phyloP scores from a whole-genome alignment of 2,113 vertebrate genomes.

The Tringa solitaria region DNA sequence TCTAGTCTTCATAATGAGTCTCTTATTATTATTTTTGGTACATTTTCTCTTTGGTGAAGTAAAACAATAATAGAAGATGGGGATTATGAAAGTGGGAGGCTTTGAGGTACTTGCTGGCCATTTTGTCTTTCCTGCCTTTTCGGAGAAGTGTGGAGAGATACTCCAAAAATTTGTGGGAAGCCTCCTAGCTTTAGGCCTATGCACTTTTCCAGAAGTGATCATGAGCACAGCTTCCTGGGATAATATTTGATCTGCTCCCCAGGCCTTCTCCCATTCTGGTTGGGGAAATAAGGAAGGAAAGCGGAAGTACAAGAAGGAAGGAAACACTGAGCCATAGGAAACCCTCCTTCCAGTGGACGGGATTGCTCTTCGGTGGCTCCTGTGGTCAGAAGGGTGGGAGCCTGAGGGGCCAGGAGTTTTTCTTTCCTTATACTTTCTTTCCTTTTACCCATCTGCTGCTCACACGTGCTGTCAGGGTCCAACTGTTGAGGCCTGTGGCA shows the following conservation, averaged over 20 bases:
- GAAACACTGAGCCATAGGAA: not conserved
- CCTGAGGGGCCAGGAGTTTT: not conserved
- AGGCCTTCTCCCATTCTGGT: not conserved
- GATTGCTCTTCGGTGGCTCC: not conserved
- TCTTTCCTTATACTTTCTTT: not conserved
- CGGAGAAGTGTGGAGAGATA: not conserved
- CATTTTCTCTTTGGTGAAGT: not conserved
- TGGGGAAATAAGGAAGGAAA: not conserved
- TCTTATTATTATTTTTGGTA: not conserved
- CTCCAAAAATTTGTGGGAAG: not conserved
- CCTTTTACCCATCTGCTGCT: not conserved
- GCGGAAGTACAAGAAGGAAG: not conserved
- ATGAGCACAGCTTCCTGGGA: not conserved
- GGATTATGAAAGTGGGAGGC: not conserved
- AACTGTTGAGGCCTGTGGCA: not conserved
- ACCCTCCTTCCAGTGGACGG: not conserved
- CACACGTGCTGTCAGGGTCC: not conserved
- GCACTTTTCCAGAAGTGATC: not conserved
- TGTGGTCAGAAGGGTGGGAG: not conserved
- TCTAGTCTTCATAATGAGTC: rapidly evolving
- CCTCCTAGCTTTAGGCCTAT: not conserved
- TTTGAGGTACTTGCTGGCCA: not conserved
- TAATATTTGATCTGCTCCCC: not conserved
- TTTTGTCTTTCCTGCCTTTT: not conserved
- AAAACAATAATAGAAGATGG: not conserved